Percentiles rank a stretch among this genome's conserved stretches.
phyloP scores from a whole-genome alignment of 2,797 vertebrate species.

The Cynopterus sphinx region DNA sequence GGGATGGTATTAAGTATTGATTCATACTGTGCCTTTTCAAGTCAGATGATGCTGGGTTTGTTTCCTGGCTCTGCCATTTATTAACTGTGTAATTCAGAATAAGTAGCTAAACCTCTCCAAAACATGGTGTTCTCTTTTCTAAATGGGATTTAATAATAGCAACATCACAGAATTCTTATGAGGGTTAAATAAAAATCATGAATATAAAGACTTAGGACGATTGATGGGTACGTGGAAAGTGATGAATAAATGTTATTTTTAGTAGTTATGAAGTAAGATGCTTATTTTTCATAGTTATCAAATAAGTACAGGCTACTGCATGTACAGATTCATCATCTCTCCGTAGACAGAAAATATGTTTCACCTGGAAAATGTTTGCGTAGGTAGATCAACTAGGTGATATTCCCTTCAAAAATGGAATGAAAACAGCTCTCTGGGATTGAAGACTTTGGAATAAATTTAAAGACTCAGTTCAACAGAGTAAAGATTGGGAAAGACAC shows the following conservation, averaged over 20 bases:
- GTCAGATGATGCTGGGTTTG: not conserved
- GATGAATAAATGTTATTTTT: not conserved
- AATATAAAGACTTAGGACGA: not conserved
- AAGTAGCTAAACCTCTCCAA: not conserved
- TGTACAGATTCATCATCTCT: not conserved
- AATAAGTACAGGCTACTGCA: not conserved
- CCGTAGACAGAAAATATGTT: not conserved
- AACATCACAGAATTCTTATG: not conserved
- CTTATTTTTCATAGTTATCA: not conserved
- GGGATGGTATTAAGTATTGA: not conserved
- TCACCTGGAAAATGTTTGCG: not conserved
- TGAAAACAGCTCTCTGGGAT: not conserved
- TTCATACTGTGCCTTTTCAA: not conserved
- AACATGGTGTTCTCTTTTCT: not conserved
- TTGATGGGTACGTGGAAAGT: not conserved
- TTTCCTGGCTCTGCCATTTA: not conserved
- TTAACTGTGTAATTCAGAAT: not conserved
- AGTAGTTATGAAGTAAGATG: not conserved
- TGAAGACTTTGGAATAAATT: not conserved
- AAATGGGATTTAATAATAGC: not conserved
- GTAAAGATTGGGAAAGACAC: not conserved
- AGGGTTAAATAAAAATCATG: not conserved
- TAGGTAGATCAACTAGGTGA: not conserved
- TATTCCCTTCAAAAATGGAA: not conserved
- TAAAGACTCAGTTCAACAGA: not conserved